Percentiles rank a stretch among this genome's conserved stretches.
phyloP scores from a whole-genome alignment of 2,888 invertebrate genomes.

The Galeruca laticollis region DNA sequence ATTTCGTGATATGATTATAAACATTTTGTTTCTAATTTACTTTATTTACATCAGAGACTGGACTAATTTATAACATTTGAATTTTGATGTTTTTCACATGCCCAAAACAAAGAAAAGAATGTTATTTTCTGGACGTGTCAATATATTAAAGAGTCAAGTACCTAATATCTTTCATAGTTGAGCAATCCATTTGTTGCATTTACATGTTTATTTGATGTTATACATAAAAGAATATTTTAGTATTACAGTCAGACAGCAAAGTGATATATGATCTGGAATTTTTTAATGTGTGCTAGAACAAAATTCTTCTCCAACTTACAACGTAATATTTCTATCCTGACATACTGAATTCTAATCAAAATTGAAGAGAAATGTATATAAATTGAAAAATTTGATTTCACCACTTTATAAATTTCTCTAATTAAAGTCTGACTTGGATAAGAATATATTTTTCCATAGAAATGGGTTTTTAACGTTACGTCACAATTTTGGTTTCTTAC shows the following conservation, averaged over 20 bases:
- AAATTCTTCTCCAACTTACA: background rate
- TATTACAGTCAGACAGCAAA: background rate
- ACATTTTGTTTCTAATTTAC: background rate
- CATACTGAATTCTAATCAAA: background rate
- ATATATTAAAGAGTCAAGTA: slow-evolving; percentile 1
- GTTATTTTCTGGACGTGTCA: background rate
- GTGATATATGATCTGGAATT: background rate
- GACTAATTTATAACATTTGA: background rate
- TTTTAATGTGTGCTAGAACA: background rate
- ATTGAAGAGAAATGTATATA: background rate
- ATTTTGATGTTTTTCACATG: slow-evolving; percentile 6
- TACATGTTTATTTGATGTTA: slow-evolving; percentile 6
- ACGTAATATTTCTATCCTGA: background rate
- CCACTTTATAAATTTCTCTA: too few species aligned
- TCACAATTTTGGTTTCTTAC: too few species aligned
- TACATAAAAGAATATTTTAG: slow-evolving; percentile 8
- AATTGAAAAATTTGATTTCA: background rate
- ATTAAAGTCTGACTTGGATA: background rate
- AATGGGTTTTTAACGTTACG: too few species aligned
- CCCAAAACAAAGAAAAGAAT: slow-evolving; percentile 9
- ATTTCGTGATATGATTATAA: background rate
- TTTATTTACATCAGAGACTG: background rate
- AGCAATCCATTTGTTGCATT: background rate
- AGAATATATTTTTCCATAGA: background rate
- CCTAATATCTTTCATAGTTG: background rate